These are phyloP conservation scores for Caenorhabditis latens DNA, from an alignment of 1,140 invertebrate species.

Conservation along the genomic window DNA sequence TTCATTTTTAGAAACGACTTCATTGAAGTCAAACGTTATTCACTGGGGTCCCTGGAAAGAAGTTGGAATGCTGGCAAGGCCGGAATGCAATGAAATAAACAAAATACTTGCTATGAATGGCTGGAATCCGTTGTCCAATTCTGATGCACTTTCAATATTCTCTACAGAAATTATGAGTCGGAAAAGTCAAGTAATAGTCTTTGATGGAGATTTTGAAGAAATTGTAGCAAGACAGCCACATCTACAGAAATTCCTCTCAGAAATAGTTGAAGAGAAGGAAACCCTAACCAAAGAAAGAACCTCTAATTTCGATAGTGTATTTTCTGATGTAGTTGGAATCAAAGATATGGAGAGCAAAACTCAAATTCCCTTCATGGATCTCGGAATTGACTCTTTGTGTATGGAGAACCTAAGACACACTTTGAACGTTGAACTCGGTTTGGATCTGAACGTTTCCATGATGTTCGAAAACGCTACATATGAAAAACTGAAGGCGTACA, in stretches of 20 bases:
- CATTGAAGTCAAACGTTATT: neutral
- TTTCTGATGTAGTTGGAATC: constrained; percentile 58
- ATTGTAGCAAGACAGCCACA: constrained; percentile 54
- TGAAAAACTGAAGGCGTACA: constrained; percentile 37
- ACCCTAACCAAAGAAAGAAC: neutral
- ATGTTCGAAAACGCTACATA: constrained; percentile 60
- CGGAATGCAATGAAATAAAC: constrained; percentile 51
- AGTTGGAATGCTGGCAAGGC: constrained; percentile 61
- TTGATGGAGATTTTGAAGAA: constrained; percentile 59
- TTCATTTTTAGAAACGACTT: neutral
- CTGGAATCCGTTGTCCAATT: constrained; percentile 56
- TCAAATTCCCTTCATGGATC: constrained; percentile 61
- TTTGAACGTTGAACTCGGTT: neutral
- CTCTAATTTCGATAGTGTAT: constrained; percentile 14
- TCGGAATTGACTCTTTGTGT: constrained; percentile 67
- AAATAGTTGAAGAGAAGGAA: neutral
- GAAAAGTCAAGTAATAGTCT: constrained; percentile 45
- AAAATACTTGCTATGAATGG: constrained; percentile 58
- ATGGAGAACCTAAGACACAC: constrained; percentile 60
- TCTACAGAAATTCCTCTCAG: constrained; percentile 30
- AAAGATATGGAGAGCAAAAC: neutral
- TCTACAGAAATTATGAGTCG: neutral
- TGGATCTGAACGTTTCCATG: constrained; percentile 44
- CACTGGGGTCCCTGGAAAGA: constrained; percentile 67
- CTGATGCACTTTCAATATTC: constrained; percentile 16